These are phyloP conservation scores for Pachymerium ferrugineum DNA, from an alignment of 2,888 invertebrate genomes.

Conservation along the genomic window DNA sequence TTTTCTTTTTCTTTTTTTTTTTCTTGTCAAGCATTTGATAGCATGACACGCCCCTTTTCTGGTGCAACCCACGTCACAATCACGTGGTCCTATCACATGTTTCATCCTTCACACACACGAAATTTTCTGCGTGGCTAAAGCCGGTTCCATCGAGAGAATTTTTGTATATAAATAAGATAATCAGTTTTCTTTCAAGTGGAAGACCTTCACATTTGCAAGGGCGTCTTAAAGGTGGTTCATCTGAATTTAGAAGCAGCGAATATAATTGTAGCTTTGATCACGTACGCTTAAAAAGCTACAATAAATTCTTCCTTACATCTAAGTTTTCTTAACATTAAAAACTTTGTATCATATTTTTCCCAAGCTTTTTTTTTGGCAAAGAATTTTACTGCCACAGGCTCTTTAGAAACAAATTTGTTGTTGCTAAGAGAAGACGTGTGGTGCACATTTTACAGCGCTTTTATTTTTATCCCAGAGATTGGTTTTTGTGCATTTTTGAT, in stretches of 20 bases:
- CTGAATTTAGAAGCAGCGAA: not conserved
- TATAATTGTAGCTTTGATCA: constrained; percentile 25
- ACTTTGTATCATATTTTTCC: constrained; percentile 4
- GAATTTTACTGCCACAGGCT: not conserved
- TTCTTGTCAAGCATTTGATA: constrained; percentile 9
- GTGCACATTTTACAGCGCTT: not conserved
- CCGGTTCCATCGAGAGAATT: constrained; percentile 1
- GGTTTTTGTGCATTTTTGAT: not conserved
- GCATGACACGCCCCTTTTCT: constrained; percentile 14
- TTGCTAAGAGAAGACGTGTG: not conserved
- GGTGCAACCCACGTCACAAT: constrained; percentile 17
- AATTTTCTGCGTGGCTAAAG: constrained; percentile 27
- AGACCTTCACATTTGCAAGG: constrained; percentile 15
- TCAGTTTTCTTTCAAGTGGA: constrained; percentile 23
- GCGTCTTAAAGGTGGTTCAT: constrained; percentile 3
- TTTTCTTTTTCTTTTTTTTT: not conserved
- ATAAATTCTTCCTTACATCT: constrained; percentile 1
- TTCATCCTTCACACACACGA: not conserved
- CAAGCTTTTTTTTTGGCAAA: not conserved
- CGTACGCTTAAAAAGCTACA: constrained; percentile 20
- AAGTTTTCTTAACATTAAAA: not conserved
- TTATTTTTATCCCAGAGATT: not conserved
- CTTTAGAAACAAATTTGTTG: constrained; percentile 19
- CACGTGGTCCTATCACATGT: constrained; percentile 22
- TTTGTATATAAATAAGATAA: constrained; percentile 27